Conservation (phyloP, 2,888 invertebrate genomes). For the Melipona beecheii region DNA sequence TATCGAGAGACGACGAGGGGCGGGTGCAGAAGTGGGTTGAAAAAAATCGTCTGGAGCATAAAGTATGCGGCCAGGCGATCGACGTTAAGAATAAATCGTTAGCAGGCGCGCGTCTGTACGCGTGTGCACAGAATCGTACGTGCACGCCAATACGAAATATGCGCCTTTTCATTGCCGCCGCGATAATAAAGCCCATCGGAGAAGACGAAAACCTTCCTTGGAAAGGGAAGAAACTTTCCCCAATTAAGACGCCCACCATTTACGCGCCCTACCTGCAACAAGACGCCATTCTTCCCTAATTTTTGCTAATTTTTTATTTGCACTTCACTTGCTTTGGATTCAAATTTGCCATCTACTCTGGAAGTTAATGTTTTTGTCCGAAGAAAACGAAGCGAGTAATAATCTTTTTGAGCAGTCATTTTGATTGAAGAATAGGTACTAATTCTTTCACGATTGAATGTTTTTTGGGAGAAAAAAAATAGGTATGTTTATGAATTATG, state of each 20-base stretch:
- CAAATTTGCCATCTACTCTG: too few relatives aligned
- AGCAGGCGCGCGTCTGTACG: constrained; percentile 29
- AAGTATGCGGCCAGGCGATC: constrained; percentile 62
- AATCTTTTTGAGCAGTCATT: too few relatives aligned
- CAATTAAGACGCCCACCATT: constrained; percentile 57
- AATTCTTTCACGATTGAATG: too few relatives aligned
- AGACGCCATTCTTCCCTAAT: constrained; percentile 33
- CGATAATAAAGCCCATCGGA: constrained; percentile 58
- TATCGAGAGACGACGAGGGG: constrained; percentile 50
- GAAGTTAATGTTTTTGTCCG: too few relatives aligned
- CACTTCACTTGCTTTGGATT: background rate
- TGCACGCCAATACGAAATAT: constrained; percentile 22
- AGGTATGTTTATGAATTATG: too few relatives aligned
- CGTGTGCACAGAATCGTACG: constrained; percentile 16
- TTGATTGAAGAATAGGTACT: too few relatives aligned
- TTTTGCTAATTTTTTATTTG: constrained; percentile 5
- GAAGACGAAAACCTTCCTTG: constrained; percentile 54
- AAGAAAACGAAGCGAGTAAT: too few relatives aligned
- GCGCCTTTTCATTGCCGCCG: constrained; percentile 56
- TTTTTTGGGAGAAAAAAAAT: too few relatives aligned
- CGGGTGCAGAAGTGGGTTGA: constrained; percentile 32
- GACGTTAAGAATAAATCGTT: constrained; percentile 68
- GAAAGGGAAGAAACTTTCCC: constrained; percentile 53
- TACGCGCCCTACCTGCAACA: constrained; percentile 21
- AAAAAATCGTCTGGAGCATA: constrained; percentile 62